Percentiles rank a stretch among this genome's conserved stretches.
These are phyloP conservation scores for Diploptera punctata DNA, from an alignment of 2,888 invertebrate species.

Conservation along the genomic window DNA sequence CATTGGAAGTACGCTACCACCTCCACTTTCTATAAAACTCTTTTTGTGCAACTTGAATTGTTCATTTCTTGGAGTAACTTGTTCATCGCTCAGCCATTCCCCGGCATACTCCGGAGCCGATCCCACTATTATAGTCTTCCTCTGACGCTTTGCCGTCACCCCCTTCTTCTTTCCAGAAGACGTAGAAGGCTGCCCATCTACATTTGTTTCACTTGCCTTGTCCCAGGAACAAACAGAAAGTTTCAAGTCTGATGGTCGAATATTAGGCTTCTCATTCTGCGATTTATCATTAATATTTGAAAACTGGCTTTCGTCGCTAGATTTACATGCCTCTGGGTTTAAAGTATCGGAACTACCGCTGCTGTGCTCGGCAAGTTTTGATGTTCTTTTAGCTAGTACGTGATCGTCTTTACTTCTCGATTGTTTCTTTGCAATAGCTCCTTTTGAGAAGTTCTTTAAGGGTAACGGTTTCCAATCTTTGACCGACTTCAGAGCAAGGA, in stretches of 20 bases:
- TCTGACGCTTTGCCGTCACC: background rate
- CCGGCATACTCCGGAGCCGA: conserved; percentile 42
- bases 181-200: background rate
- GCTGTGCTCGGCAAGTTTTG: conserved; percentile 25
- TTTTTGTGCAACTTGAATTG: conserved; percentile 58
- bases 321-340: conserved; percentile 45
- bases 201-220: background rate
- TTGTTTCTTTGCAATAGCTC: background rate
- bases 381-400: background rate
- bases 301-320: conserved; percentile 18
- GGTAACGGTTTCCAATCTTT: background rate
- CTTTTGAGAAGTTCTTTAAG: background rate
- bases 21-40: conserved; percentile 66
- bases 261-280: background rate
- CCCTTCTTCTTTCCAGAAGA: background rate
- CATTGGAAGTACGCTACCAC: conserved; percentile 64
- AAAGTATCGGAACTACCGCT: conserved; percentile 49
- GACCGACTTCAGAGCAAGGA: background rate
- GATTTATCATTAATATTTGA: background rate
- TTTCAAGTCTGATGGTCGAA: conserved; percentile 40
- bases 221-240: conserved; percentile 35
- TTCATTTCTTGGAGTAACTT: conserved; percentile 55
- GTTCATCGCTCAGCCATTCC: conserved; percentile 44
- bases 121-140: conserved; percentile 31
- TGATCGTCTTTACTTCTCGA: background rate